Evolutionary conservation across 2,113 vertebrate species (phyloP).

Genomic region (Sylvietta virens): DNA sequence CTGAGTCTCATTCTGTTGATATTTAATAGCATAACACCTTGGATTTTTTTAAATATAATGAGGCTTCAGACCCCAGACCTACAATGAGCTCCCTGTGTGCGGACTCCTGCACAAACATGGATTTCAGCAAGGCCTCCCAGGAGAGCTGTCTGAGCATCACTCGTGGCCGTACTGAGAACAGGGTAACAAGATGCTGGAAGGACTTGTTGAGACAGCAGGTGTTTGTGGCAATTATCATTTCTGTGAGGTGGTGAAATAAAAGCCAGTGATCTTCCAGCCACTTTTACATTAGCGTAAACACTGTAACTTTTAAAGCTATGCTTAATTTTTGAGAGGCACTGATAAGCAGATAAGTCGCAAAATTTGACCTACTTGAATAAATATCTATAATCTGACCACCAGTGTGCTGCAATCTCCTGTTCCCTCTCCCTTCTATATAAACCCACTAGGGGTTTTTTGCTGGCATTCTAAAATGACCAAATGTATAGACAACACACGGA

Average conservation of each 20-base stretch:
- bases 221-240: not conserved
- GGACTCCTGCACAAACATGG: not conserved
- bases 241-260: not conserved
- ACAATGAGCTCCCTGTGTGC: not conserved
- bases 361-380: constrained; percentile 46
- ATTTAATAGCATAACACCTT: not conserved
- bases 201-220: not conserved
- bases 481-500: fast-evolving
- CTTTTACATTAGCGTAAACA: not conserved
- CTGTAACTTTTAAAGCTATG: not conserved
- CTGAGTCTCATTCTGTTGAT: not conserved
- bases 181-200: not conserved
- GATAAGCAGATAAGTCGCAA: not conserved
- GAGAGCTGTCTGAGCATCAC: not conserved
- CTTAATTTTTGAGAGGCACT: not conserved
- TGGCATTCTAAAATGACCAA: not conserved
- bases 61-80: constrained; percentile 19
- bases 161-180: not conserved
- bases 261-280: not conserved
- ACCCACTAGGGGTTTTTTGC: not conserved
- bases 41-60: not conserved
- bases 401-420: not conserved
- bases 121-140: not conserved
- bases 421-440: not conserved
- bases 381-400: constrained; percentile 5